Base-by-base conservation (phyloP, 2,888 invertebrate species). In the Candidula unifasciata region DNA sequence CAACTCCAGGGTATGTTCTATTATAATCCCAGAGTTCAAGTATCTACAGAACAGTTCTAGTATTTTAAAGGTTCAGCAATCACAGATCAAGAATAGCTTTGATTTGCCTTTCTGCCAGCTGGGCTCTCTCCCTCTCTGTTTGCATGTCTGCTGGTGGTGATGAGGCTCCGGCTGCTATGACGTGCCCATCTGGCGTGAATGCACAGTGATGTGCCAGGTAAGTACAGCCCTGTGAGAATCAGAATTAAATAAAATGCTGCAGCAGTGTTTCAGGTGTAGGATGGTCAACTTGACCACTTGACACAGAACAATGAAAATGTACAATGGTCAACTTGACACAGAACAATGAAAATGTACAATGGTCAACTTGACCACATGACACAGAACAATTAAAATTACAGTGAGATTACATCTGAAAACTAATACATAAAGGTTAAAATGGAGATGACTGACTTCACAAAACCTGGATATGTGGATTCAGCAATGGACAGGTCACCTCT, bases 181-280 rank as follows among this genome's bases (percentile, higher is more conserved):
- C 85, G 66, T 91, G 90, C 24, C 93, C 93, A 52, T 91, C 89
- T 78, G 91, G 90, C 52, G 90, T 92, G 86, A 93, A 93, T 5
- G 91, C 92, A 89, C 93, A 93, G 78, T 91, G 90, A 68, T 91
- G 91, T n/a, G 90, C 91, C 27, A 89, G 88, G 69, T 93, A 92
- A 66, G 92, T 92, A 85, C 89, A 87, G 3, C 91, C 92, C 92
- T 93, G 90, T 64, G n/a, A 78, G 21, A 69, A 8, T 30, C 16
- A n/a, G 6, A 30, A 33, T 2, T 24, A 69, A 6, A 60, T 21
- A 78, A 66, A 66, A 57, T 35, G 30, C 54, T 54, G 52, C 18
- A 13, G 44, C 1, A 74, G n/a, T 35, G 18, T 37, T 37, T 3
- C 8, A 44, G 44, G 44, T 44, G 44, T 44, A 44, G 6, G 6